A percentile compares a stretch with the other conserved stretches of the same genome.
Conservation (phyloP, 2,888 invertebrate species). For the Gastracanthus pulcherrimus region DNA sequence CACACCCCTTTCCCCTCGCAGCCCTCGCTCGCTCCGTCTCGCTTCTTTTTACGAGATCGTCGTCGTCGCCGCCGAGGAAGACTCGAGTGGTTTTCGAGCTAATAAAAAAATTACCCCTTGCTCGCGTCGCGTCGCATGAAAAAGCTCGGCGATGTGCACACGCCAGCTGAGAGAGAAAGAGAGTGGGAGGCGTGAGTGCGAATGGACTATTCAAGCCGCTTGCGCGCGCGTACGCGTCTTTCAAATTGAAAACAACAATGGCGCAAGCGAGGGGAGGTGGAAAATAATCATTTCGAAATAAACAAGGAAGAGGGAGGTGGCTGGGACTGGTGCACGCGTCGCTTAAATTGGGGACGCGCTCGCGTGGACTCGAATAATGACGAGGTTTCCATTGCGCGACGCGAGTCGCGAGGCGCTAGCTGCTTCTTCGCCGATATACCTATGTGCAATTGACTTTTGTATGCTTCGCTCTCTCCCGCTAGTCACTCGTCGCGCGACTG, state of each 20-base stretch:
- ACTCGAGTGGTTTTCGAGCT: constrained; percentile 74
- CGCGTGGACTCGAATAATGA: constrained; percentile 26
- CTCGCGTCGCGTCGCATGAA: constrained; percentile 24
- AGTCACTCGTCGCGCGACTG: neutral
- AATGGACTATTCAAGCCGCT: neutral
- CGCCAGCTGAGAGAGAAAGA: too few species aligned
- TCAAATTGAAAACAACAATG: constrained; percentile 13
- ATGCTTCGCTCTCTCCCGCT: neutral
- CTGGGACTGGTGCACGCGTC: neutral
- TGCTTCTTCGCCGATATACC: neutral
- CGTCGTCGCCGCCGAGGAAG: constrained; percentile 62
- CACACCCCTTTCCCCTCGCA: too few species aligned
- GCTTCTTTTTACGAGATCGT: constrained; percentile 64
- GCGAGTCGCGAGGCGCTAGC: neutral
- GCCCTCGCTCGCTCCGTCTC: neutral
- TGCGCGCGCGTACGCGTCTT: neutral
- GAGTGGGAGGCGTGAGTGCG: too few species aligned
- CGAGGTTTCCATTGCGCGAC: neutral
- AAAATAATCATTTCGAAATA: constrained; percentile 35
- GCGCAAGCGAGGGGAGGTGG: constrained; percentile 24
- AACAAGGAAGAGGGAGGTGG: constrained; percentile 3
- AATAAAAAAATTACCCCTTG: constrained; percentile 74
- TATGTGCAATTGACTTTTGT: constrained; percentile 38
- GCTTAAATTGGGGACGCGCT: constrained; percentile 28
- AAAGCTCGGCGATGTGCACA: neutral